phyloP scores from a whole-genome alignment of 2,113 vertebrate genomes.

The Climacteris rufus region DNA sequence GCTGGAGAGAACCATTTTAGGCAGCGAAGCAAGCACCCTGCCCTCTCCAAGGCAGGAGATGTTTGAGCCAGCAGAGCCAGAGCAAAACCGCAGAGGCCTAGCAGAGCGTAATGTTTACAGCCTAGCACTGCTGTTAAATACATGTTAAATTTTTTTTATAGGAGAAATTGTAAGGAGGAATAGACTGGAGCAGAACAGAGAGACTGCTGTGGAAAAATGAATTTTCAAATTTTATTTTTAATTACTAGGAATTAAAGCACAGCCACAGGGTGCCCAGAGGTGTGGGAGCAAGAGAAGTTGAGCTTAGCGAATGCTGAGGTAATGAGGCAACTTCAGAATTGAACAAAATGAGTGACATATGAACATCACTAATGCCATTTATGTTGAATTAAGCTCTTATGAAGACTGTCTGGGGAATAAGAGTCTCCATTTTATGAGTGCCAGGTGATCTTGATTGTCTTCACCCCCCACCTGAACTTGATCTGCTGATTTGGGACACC shows the following conservation, averaged over 20 bases:
- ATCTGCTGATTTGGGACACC: background rate
- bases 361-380: background rate
- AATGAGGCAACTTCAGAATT: background rate
- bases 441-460: background rate
- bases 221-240: background rate
- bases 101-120: background rate
- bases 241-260: background rate
- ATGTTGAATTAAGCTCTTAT: background rate
- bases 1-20: background rate
- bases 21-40: background rate
- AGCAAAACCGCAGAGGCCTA: background rate
- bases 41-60: background rate
- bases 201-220: background rate
- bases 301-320: background rate
- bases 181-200: background rate
- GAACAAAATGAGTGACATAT: background rate
- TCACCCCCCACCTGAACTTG: background rate
- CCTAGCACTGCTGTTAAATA: background rate
- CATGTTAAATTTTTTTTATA: background rate
- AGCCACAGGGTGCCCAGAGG: fast-evolving
- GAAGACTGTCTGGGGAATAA: background rate
- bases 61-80: background rate
- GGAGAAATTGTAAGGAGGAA: background rate
- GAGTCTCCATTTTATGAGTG: background rate
- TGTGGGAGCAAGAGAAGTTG: background rate